Percentiles rank a stretch among this genome's conserved stretches.
Evolutionary conservation across 2,888 invertebrate species (phyloP).

Genomic region (Tyria jacobaeae): DNA sequence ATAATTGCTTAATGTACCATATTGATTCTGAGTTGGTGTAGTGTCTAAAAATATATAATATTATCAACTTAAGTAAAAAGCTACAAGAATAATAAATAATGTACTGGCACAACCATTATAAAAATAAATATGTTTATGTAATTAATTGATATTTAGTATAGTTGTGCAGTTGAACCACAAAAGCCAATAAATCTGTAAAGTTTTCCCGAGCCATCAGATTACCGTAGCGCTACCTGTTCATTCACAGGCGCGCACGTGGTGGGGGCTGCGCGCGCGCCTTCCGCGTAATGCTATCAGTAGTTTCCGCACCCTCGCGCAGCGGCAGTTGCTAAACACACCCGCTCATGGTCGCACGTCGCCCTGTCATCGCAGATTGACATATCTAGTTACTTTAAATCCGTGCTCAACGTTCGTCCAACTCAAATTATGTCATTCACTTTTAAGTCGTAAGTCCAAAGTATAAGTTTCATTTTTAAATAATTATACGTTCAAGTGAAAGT

Average conservation of each 20-base stretch:
- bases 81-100: background rate
- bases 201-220: slow-evolving; percentile 64
- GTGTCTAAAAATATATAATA: background rate
- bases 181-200: slow-evolving; percentile 49
- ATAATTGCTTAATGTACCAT: background rate
- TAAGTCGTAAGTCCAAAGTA: slow-evolving; percentile 40
- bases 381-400: slow-evolving; percentile 69
- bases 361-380: slow-evolving; percentile 66
- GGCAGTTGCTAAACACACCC: slow-evolving; percentile 85
- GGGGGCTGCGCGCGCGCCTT: slow-evolving; percentile 79
- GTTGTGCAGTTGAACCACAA: slow-evolving; percentile 18
- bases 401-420: slow-evolving; percentile 28
- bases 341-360: slow-evolving; percentile 78
- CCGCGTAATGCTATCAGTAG: slow-evolving; percentile 86
- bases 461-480: slow-evolving; percentile 45
- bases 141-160: background rate
- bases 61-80: background rate
- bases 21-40: background rate
- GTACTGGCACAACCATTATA: background rate
- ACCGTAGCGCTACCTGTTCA: slow-evolving; percentile 81
- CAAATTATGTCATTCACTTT: slow-evolving; percentile 48
- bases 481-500: slow-evolving; percentile 50
- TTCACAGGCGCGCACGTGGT: slow-evolving; percentile 75
- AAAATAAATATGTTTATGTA: background rate
- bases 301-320: slow-evolving; percentile 82